Base-by-base conservation (phyloP, 2,888 invertebrate genomes). In the Xiphydria camelus region DNA sequence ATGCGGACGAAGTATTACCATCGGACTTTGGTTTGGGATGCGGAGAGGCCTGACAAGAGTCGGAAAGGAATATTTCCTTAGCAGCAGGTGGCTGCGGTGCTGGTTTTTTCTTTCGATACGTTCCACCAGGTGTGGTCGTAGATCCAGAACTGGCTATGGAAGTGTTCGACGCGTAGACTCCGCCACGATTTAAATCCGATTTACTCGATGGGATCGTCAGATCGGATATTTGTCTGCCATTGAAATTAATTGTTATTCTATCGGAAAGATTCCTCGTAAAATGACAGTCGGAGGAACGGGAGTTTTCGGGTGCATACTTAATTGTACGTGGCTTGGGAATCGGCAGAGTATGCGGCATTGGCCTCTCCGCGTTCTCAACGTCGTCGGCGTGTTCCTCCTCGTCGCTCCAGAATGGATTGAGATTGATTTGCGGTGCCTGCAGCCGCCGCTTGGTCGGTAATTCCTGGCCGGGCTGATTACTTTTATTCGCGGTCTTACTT, bases 371-470 rank as follows among this genome's bases (percentile, higher is more conserved):
- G 18, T 68, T 61, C 32, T 79, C 79, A 46, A 81, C 80, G 40
- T 83, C 83, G 20, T 80, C 78, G 4, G 80, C 79, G 21, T 82
- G 82, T 55, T 86, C 86, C 57, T 87, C 87, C 20, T 82, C 85
- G 59, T 87, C 87, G 50, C 84, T 85, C 80, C 84, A 86, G 69
- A 90, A 89, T 0, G 89, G 89, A 79, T 89, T 89, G 12, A 80
- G 63, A 59, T 71, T 79, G 29, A 79, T 78, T 7, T 81, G 82
- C 10, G 82, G 79, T 22, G 83, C 82, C 26, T 79, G 74, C 20
- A 81, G 66, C 61, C 57, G 55, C 39, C 70, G 62, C 32, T 62
- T 75, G 15, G 55, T 45, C 14, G 62, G 56, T 7, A 50, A 43
- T 7, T 67, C 53, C 21, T 59, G 62, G 4, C 57, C 56, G n/a